Evolutionary conservation across 2,797 vertebrate species (phyloP).

Genomic region (Fringilla coelebs): DNA sequence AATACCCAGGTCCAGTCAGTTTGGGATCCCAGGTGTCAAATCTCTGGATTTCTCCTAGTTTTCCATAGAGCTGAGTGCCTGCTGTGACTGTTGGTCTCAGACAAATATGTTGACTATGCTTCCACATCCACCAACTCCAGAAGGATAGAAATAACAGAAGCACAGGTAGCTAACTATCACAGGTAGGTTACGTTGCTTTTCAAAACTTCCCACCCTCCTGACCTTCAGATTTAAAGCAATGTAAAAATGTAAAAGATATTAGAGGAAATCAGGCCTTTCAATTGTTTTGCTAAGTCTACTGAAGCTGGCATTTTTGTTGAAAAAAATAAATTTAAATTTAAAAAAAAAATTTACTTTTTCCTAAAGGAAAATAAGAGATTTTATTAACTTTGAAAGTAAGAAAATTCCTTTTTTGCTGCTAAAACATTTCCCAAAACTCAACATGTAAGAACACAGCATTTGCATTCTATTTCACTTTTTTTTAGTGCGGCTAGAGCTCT

Average conservation of each 20-base stretch:
- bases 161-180: not conserved
- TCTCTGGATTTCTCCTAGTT: not conserved
- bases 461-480: slow-evolving; percentile 11
- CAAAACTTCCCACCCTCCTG: not conserved
- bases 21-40: not conserved
- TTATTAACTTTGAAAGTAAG: not conserved
- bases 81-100: not conserved
- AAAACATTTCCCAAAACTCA: slow-evolving; percentile 36
- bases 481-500: slow-evolving; percentile 18
- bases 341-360: not conserved
- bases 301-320: not conserved
- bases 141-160: not conserved
- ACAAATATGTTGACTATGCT: not conserved
- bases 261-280: not conserved
- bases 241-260: not conserved
- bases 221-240: not conserved
- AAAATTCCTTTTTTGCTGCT: slow-evolving; percentile 8
- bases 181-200: not conserved
- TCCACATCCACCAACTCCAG: not conserved
- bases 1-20: not conserved
- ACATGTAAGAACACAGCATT: slow-evolving; percentile 21
- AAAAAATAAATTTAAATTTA: not conserved
- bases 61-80: not conserved
- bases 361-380: not conserved
- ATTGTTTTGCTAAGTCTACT: not conserved